Evolutionary conservation across 2,888 invertebrate genomes (phyloP), one percentile per base, ranked within the genome.

Genomic region (Euphydryas editha): DNA sequence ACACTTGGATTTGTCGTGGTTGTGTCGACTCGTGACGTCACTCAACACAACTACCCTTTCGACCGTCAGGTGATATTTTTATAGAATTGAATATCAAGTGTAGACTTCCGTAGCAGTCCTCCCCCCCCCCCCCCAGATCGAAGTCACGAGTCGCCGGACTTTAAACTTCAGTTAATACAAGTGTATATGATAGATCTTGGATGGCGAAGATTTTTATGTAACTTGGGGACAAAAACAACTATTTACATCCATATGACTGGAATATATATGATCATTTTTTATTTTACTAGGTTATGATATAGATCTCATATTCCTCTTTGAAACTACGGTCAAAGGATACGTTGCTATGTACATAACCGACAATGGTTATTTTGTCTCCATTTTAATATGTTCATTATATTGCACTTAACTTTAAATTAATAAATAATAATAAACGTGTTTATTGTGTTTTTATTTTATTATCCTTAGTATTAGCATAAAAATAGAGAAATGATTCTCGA

Each of bases 341-440:
- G 21, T 44, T 59, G 37, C 44, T 15, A 51, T 37, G 55, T 47
- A 47, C 39, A 55, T 51, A 60, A 57, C 66, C 63, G 73, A 78
- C 74, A 69, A 77, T 75, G 65, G 74, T 73, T 78, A 74, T 82
- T 88, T 88, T 88, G 90, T 89, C 88, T 85, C 84, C 89, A 85
- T 65, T 82, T 84, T 86, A 82, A 77, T 82, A 82, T 81, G 81
- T 84, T 83, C 84, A 83, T 85, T 87, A 85, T 86, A 83, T 68
- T 86, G 88, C 90, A 90, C 88, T 86, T 84, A 84, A 84, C 83
- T 86, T 87, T 88, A 89, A 86, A 88, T 87, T 90, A 90, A 90
- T 90, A 87, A 88, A 90, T 82, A 85, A 87, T 86, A 86, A 83
- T 85, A 85, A 88, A 87, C 81, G 77, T 78, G 73, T 73, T 72